A percentile compares a stretch with the other conserved stretches of the same genome.
phyloP scores from a whole-genome alignment of 2,888 invertebrate species.

The Melanophora roralis region DNA sequence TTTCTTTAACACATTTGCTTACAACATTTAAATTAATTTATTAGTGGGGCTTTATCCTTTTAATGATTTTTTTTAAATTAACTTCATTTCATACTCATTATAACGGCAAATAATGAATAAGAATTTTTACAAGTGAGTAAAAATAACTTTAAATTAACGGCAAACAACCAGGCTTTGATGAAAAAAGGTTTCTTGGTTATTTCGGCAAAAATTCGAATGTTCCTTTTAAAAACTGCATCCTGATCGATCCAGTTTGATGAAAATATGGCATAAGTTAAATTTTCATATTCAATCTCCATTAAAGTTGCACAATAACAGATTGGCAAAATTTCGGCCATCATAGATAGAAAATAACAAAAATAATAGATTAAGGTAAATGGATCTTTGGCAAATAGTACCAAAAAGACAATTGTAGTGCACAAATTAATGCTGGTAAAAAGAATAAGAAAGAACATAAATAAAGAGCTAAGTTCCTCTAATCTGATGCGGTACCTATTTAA shows the following conservation, averaged over 20 bases:
- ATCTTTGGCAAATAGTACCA: conserved; percentile 52
- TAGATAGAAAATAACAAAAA: conserved; percentile 26
- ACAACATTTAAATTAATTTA: too few relatives aligned
- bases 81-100: conserved; percentile 27
- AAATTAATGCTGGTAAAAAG: conserved; percentile 53
- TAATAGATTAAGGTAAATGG: conserved; percentile 43
- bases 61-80: too few relatives aligned
- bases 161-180: conserved; percentile 46
- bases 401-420: conserved; percentile 43
- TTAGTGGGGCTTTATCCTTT: too few relatives aligned
- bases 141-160: conserved; percentile 51
- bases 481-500: conserved; percentile 21
- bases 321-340: conserved; percentile 53
- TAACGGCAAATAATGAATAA: conserved; percentile 50
- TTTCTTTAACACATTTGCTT: too few relatives aligned
- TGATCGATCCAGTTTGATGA: conserved; percentile 56
- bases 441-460: conserved; percentile 31
- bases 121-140: conserved; percentile 41
- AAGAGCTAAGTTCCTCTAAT: conserved; percentile 18
- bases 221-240: conserved; percentile 33
- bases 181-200: conserved; percentile 21
- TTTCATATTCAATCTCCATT: conserved; percentile 49
- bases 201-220: conserved; percentile 51
- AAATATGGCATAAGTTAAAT: conserved; percentile 49
- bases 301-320: conserved; percentile 56